A percentile compares a stretch with the other conserved stretches of the same genome.
These are phyloP conservation scores for Tinamus guttatus DNA, from an alignment of 2,113 vertebrate species.

Conservation along the genomic window DNA sequence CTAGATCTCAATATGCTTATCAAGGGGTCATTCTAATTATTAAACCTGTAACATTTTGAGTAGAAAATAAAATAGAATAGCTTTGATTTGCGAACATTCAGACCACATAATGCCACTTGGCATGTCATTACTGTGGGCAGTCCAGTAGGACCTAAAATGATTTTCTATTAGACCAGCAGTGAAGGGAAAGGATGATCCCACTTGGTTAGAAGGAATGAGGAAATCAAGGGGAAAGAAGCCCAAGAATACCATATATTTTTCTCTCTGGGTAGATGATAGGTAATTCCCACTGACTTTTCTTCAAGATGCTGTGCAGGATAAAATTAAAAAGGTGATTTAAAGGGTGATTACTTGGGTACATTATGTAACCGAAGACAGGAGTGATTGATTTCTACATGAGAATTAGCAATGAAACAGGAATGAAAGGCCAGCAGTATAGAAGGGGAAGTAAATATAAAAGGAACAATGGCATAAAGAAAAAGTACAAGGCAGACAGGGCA, in stretches of 20 bases:
- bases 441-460: neutral
- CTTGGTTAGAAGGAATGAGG: neutral
- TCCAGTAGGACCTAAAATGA: constrained; percentile 18
- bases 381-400: neutral
- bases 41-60: constrained; percentile 35
- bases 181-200: neutral
- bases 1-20: neutral
- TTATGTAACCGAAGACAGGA: neutral
- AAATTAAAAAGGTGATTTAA: neutral
- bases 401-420: neutral
- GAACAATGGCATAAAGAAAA: neutral
- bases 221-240: neutral
- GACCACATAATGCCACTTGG: constrained; percentile 28
- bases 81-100: constrained; percentile 20
- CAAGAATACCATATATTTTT: neutral
- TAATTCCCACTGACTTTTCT: neutral
- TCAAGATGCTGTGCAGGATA: neutral
- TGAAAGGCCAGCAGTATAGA: neutral
- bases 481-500: neutral
- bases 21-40: neutral
- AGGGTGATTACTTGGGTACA: neutral
- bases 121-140: neutral
- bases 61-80: neutral
- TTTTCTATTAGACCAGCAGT: constrained; percentile 13
- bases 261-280: neutral